These are phyloP conservation scores for cattle (Bos taurus) DNA, from an alignment of 2,113 vertebrate species.

Conservation along the genomic window DNA sequence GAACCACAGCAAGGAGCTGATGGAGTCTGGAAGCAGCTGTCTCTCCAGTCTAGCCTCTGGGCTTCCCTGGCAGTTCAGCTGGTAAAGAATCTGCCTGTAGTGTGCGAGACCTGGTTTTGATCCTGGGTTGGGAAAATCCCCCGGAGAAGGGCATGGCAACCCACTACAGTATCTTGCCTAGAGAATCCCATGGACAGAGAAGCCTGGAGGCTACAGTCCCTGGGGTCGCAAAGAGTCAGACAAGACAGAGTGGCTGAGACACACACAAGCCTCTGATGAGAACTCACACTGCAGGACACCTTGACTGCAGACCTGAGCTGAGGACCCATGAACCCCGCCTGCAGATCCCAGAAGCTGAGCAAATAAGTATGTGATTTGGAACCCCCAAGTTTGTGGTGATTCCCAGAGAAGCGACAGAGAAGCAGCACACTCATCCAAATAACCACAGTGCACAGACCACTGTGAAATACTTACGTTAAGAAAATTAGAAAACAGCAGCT, in stretches of 20 bases:
- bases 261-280: not conserved
- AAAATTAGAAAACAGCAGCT: not conserved
- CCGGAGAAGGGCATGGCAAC: not conserved
- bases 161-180: not conserved
- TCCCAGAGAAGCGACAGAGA: not conserved
- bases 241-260: not conserved
- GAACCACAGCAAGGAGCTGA: rapidly evolving
- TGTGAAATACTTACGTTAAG: not conserved
- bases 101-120: not conserved
- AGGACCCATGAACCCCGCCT: rapidly evolving
- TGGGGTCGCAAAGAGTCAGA: not conserved
- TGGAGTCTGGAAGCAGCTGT: rapidly evolving
- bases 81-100: not conserved
- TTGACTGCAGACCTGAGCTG: rapidly evolving
- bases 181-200: not conserved
- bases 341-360: not conserved
- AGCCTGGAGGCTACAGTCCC: not conserved
- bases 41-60: not conserved
- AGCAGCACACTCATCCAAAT: not conserved
- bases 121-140: not conserved
- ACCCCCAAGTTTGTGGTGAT: not conserved
- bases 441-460: not conserved
- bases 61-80: not conserved
- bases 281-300: rapidly evolving
- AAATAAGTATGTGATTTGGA: not conserved